Base-by-base conservation (phyloP, 1,140 invertebrate genomes). In the Harpegnathos saltator region DNA sequence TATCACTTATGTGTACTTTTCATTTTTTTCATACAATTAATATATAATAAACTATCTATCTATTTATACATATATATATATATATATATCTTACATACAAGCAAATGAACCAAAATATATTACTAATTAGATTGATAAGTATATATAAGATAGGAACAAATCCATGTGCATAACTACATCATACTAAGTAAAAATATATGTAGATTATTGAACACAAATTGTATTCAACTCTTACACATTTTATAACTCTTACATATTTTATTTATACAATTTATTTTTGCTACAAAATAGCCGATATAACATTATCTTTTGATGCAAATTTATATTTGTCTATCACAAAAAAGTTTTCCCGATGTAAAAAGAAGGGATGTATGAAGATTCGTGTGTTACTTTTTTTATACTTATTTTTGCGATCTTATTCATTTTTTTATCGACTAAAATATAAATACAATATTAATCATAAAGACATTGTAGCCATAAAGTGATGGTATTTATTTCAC, bases 401-500 rank as follows among this genome's bases (percentile, higher is more conserved):
- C 29, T 33, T 56, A 9, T 54, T 29, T 77, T 44, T 2, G 22
- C 7, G 54, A 52, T 50, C 22, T 11, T 24, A 33, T 22, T 44
- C 5, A 38, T 59, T 73, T 63, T 5, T 82, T 63, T 29, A 22
- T 26, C 11, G 7, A 44, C 38, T 44, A 44, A 5, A 58, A 66
- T 26, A 65, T 24, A 77, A 66, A 66, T 66, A 19, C 29, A 24
- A 59, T 69, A 11, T 82, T 74, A 61, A 24, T 19, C 52, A 65
- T 69, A 61, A 56, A 65, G 22, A 44, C 58, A 9, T 11, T 7
- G 38, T 44, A 9, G 7, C 4, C 38, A 69, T 33, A 29, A 62
- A 5, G 72, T 59, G 72, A 15, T 59, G 14, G 65, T 61, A 72
- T 29, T 59, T 2, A 38, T 80, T 48, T 80, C 74, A 86, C 82